These are phyloP conservation scores for Peromyscus attwateri DNA, from an alignment of 2,797 vertebrate genomes.

Conservation along the genomic window DNA sequence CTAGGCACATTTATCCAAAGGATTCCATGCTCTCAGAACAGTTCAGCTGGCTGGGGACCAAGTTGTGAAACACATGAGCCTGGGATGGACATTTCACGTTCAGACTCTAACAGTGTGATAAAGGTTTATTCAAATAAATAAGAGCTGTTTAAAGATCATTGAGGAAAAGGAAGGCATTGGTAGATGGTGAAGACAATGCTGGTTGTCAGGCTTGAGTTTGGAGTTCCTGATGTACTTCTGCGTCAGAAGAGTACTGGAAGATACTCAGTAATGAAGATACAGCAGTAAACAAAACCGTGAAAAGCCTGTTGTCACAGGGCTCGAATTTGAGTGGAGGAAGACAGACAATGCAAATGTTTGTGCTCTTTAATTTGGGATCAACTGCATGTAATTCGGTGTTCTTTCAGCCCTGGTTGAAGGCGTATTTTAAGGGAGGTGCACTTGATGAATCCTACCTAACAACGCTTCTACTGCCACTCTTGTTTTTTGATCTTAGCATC, in stretches of 20 bases:
- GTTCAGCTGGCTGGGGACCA: not conserved
- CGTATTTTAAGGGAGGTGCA: slow-evolving; percentile 16
- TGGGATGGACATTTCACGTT: not conserved
- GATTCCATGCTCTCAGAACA: not conserved
- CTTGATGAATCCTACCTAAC: slow-evolving; percentile 28
- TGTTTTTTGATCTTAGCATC: not conserved
- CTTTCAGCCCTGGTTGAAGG: slow-evolving; percentile 41
- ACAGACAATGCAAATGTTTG: not conserved
- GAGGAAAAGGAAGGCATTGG: slow-evolving; percentile 7
- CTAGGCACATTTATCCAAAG: not conserved
- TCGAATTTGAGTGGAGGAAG: slow-evolving; percentile 32
- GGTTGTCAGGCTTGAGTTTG: not conserved
- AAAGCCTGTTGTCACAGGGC: not conserved
- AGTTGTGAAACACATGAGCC: not conserved
- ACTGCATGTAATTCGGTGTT: slow-evolving; percentile 38
- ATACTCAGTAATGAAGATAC: slow-evolving; percentile 24
- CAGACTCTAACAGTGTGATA: not conserved
- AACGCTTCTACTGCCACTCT: not conserved
- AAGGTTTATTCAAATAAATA: slow-evolving; percentile 14
- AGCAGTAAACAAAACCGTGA: not conserved
- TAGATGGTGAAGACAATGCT: slow-evolving; percentile 28
- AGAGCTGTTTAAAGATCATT: slow-evolving; percentile 43
- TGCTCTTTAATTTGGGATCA: slow-evolving; percentile 14
- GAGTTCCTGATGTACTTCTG: slow-evolving; percentile 35
- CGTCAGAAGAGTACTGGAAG: slow-evolving; percentile 34